These are phyloP conservation scores for Nothobranchius furzeri DNA, from an alignment of 2,113 vertebrate genomes.

Conservation along the genomic window DNA sequence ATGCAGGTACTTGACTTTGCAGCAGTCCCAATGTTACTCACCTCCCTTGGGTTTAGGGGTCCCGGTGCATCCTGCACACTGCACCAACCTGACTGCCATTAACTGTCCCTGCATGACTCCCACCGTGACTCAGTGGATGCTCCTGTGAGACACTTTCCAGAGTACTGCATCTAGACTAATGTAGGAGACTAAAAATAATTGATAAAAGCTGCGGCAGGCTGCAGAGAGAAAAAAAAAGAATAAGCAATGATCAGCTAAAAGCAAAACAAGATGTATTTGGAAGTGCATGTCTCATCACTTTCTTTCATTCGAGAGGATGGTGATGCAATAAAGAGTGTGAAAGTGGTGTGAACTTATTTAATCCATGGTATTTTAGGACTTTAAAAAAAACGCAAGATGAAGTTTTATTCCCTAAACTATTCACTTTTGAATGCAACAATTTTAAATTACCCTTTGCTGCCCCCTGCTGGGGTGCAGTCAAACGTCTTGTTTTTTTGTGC, in stretches of 20 bases:
- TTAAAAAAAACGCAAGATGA: slow-evolving; percentile 18
- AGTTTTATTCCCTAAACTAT: slow-evolving; percentile 15
- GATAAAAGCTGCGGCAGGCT: slow-evolving; percentile 20
- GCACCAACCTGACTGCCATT: slow-evolving; percentile 46
- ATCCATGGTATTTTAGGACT: slow-evolving; percentile 5
- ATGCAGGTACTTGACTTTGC: slow-evolving; percentile 68
- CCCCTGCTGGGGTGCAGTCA: slow-evolving; percentile 45
- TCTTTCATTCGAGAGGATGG: slow-evolving; percentile 10
- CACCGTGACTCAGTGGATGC: slow-evolving; percentile 21
- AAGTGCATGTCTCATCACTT: slow-evolving; percentile 23
- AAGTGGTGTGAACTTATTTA: slow-evolving; percentile 26
- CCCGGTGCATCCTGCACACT: slow-evolving; percentile 46
- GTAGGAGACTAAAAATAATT: slow-evolving; percentile 36
- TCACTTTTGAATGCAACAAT: background rate
- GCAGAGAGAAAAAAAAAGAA: background rate
- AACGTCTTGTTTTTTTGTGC: too few relatives aligned
- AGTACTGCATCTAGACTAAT: slow-evolving; percentile 16
- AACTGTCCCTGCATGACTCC: slow-evolving; percentile 28
- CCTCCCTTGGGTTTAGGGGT: slow-evolving; percentile 44
- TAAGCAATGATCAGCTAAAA: slow-evolving; percentile 3
- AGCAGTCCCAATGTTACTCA: slow-evolving; percentile 55
- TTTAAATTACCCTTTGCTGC: slow-evolving; percentile 48
- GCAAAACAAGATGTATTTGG: slow-evolving; percentile 11
- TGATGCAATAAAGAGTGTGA: background rate
- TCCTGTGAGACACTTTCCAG: slow-evolving; percentile 13